Evolutionary conservation across 2,797 vertebrate species (phyloP).

Genomic region (Etheostoma nigrum): DNA sequence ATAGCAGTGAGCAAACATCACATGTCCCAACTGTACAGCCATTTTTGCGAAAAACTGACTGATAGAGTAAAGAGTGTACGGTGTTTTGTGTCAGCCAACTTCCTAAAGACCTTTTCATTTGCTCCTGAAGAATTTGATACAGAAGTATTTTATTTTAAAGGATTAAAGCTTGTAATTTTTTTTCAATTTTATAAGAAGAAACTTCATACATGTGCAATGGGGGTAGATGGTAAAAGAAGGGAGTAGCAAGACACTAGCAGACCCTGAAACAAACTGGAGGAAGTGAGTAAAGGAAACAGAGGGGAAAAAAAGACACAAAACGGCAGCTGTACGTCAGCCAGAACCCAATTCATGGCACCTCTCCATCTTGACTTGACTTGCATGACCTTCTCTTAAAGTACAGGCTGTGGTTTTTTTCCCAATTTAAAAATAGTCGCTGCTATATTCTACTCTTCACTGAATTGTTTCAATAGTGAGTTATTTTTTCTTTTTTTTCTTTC

Average conservation of each 20-base stretch:
- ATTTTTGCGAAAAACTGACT: constrained; percentile 36
- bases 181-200: neutral
- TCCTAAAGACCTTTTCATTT: constrained; percentile 7
- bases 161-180: constrained; percentile 5
- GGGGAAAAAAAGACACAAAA: constrained; percentile 56
- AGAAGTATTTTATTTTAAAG: constrained; percentile 8
- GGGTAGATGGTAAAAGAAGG: neutral
- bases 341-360: constrained; percentile 82
- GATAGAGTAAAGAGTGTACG: constrained; percentile 19
- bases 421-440: constrained; percentile 83
- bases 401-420: constrained; percentile 85
- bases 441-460: constrained; percentile 81
- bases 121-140: constrained; percentile 4
- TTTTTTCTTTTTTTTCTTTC: constrained; percentile 34
- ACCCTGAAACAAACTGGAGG: constrained; percentile 46
- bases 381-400: constrained; percentile 87
- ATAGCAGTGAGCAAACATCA: constrained; percentile 53
- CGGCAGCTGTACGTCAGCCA: constrained; percentile 79
- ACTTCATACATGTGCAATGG: constrained; percentile 3
- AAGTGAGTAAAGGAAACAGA: constrained; percentile 58
- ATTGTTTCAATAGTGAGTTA: constrained; percentile 70
- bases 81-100: constrained; percentile 20
- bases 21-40: constrained; percentile 44
- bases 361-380: constrained; percentile 91
- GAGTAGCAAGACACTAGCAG: constrained; percentile 20